Evolutionary conservation across 2,888 invertebrate species (phyloP).

Genomic region (Microplitis deprimator): DNA sequence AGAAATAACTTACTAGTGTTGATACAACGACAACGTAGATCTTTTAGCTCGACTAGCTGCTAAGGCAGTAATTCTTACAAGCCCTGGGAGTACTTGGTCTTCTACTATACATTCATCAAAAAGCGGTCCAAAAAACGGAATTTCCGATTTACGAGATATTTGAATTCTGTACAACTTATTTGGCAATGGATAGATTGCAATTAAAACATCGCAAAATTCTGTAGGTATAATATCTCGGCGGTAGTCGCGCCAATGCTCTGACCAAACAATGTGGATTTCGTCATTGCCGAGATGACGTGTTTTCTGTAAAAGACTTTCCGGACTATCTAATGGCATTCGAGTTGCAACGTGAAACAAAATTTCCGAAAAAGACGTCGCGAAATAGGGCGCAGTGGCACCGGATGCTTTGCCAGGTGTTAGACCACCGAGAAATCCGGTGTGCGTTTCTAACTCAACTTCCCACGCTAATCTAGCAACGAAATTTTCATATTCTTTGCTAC

Average conservation of each 20-base stretch:
- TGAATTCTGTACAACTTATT: conserved; percentile 91
- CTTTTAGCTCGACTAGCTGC: conserved; percentile 94
- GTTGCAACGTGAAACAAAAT: conserved; percentile 98
- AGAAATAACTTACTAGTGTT: conserved; percentile 82
- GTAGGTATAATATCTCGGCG: conserved; percentile 97
- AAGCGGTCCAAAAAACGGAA: conserved; percentile 95
- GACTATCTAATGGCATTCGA: conserved; percentile 92
- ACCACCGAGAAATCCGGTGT: conserved; percentile 96
- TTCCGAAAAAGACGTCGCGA: conserved; percentile 93
- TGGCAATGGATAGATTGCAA: conserved; percentile 94
- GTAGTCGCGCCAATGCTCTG: conserved; percentile 96
- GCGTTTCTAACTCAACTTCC: conserved; percentile 92
- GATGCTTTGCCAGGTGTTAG: conserved; percentile 90
- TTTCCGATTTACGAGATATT: conserved; percentile 78
- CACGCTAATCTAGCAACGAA: conserved; percentile 82
- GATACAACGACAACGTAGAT: conserved; percentile 89
- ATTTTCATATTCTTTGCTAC: conserved; percentile 94
- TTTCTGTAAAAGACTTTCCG: conserved; percentile 90
- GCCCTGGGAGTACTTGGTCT: conserved; percentile 82
- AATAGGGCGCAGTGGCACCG: conserved; percentile 96
- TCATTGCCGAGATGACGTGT: conserved; percentile 97
- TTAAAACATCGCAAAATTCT: conserved; percentile 98
- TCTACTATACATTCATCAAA: conserved; percentile 92
- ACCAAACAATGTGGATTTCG: conserved; percentile 99
- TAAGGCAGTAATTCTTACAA: conserved; percentile 91